Conservation (phyloP, 2,113 vertebrate species). For the Elachura formosa region DNA sequence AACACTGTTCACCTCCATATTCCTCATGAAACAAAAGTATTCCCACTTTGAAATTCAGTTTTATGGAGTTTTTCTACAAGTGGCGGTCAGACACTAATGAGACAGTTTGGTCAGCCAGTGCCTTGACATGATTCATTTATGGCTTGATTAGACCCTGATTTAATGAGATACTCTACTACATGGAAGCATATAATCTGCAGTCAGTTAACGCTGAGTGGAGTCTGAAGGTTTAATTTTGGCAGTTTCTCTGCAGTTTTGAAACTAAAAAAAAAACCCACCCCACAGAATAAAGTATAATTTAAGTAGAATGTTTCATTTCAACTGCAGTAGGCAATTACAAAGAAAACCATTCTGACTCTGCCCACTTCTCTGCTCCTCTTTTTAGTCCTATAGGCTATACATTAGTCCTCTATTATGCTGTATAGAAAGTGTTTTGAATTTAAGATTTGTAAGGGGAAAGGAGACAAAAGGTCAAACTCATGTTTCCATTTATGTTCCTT, state of each 20-base stretch:
- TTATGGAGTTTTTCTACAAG: not conserved
- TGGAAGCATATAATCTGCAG: not conserved
- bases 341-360: slow-evolving; percentile 39
- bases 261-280: not conserved
- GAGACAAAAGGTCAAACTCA: not conserved
- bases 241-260: not conserved
- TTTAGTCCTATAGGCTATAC: not conserved
- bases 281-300: slow-evolving; percentile 6
- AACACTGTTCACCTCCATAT: not conserved
- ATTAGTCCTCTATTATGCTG: slow-evolving; percentile 8
- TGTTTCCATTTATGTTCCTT: not conserved
- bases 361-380: slow-evolving; percentile 27
- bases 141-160: slow-evolving; percentile 40
- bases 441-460: not conserved
- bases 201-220: not conserved
- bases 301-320: slow-evolving; percentile 16
- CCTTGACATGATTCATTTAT: slow-evolving; percentile 16
- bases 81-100: not conserved
- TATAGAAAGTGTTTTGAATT: slow-evolving; percentile 9
- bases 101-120: not conserved
- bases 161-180: slow-evolving; percentile 3
- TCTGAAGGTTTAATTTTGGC: not conserved
- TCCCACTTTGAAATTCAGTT: not conserved
- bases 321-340: slow-evolving; percentile 31
- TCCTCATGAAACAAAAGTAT: not conserved